Conservation (phyloP, 2,888 invertebrate species). For the Euclidia mi region DNA sequence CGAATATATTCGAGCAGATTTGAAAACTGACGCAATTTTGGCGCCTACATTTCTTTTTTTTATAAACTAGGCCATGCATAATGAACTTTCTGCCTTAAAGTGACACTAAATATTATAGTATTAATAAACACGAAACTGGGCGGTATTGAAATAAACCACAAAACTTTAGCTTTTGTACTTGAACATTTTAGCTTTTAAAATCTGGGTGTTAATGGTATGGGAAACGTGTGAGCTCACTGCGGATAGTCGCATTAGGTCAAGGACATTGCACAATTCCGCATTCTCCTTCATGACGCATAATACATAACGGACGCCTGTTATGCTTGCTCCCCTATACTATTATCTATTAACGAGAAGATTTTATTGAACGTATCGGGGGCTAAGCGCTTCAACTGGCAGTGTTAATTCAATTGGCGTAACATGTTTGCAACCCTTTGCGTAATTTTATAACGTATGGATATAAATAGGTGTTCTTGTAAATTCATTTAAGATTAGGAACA, state of each 20-base stretch:
- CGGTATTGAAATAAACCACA: not conserved
- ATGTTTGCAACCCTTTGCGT: no score
- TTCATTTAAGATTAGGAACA: no score
- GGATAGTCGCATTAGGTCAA: slow-evolving; percentile 74
- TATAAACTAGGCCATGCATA: no score
- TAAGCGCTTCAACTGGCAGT: not conserved
- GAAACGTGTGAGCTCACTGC: slow-evolving; percentile 63
- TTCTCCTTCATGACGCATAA: slow-evolving; percentile 55
- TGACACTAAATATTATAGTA: no score
- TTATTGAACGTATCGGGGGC: not conserved
- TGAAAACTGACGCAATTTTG: no score
- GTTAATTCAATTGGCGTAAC: no score
- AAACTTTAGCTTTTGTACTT: not conserved
- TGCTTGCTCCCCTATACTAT: slow-evolving; percentile 18
- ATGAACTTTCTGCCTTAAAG: no score
- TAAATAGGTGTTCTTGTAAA: no score
- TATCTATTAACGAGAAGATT: slow-evolving; percentile 17
- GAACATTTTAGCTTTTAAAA: not conserved
- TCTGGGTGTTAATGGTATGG: slow-evolving; percentile 9
- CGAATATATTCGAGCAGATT: no score
- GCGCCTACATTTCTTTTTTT: no score
- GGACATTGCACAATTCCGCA: slow-evolving; percentile 75
- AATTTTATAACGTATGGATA: no score
- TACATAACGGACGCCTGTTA: slow-evolving; percentile 8
- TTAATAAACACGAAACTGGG: not conserved